Base-by-base conservation (phyloP, 2,888 invertebrate species). In the Parnassius smintheus region DNA sequence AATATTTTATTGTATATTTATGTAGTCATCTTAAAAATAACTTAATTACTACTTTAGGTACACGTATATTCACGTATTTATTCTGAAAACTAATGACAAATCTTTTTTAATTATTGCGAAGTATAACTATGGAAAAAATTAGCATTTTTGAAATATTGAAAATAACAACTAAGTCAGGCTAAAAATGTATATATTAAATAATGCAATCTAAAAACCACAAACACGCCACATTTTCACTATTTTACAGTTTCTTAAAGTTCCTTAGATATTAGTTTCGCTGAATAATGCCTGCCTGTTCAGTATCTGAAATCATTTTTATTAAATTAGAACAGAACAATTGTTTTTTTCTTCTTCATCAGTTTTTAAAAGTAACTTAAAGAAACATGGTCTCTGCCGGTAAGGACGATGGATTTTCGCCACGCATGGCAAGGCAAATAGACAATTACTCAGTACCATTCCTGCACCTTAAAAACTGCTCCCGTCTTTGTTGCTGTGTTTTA, bases 11-110 rank as follows among this genome's bases (percentile, higher is more conserved):
- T 42, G 18, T 18, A 18, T 22, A 4, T 64, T 56, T 63, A 64
- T 64, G 65, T 64, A 62, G 53, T 64, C 48, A 54, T 60, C 65
- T 64, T 64, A 67, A 62, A 64, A 59, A 18, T 62, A 67, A 54
- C 59, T 61, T 66, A 67, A 56, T 59, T 56, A 52, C 45, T 46
- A 45, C 48, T 9, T 46, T 35, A 65, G 59, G 44, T 64, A 64
- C 59, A 59, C 54, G 59, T 42, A 54, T 53, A 61, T 52, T 53
- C 46, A 62, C 22, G 45, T 53, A 64, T 49, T 54, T 48, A 35
- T 46, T 59, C 46, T 12, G 2, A 18, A n/a, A 56, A 48, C 2
- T 9, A 35, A 48, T 48, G 2, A 35, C 11, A 13, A 22, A 9
- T 12, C 3, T 46, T 49, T 13, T 13, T 13, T 13, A 9, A 18